phyloP scores from a whole-genome alignment of 2,113 vertebrate genomes.

The Chionodraco myersi region DNA sequence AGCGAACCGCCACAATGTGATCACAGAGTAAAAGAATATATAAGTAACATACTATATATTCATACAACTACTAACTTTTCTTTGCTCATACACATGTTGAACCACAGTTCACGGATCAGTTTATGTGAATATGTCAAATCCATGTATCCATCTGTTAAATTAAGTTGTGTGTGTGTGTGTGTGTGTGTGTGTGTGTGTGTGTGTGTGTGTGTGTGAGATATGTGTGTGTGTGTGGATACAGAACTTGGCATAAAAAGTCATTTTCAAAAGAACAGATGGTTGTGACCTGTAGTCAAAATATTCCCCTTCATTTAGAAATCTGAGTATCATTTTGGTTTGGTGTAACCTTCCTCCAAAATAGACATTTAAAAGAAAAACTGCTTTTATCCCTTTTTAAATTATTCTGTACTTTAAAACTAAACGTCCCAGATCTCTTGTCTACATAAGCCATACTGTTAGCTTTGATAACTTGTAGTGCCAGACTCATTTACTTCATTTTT shows the following conservation, averaged over 20 bases:
- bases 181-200: conserved; percentile 17
- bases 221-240: conserved; percentile 27
- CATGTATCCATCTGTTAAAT: conserved; percentile 10
- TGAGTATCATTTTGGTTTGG: conserved; percentile 52
- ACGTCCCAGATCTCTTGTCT: conserved; percentile 39
- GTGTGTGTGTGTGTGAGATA: neutral
- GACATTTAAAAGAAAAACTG: conserved; percentile 12
- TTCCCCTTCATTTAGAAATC: conserved; percentile 53
- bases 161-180: neutral
- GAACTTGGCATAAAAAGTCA: conserved; percentile 66
- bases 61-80: conserved; percentile 52
- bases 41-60: conserved; percentile 67
- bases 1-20: conserved; percentile 53
- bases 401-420: conserved; percentile 42
- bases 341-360: conserved; percentile 64
- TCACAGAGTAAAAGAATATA: conserved; percentile 73
- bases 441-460: conserved; percentile 27
- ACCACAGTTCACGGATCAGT: conserved; percentile 54
- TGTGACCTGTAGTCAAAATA: conserved; percentile 41
- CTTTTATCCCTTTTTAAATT: conserved; percentile 34
- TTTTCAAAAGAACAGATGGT: conserved; percentile 49
- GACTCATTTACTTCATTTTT: conserved; percentile 46
- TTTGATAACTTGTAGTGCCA: conserved; percentile 28
- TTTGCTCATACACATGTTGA: conserved; percentile 56
- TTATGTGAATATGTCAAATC: conserved; percentile 50